Base-by-base conservation (phyloP, 2,113 vertebrate genomes). In the Mola mola region DNA sequence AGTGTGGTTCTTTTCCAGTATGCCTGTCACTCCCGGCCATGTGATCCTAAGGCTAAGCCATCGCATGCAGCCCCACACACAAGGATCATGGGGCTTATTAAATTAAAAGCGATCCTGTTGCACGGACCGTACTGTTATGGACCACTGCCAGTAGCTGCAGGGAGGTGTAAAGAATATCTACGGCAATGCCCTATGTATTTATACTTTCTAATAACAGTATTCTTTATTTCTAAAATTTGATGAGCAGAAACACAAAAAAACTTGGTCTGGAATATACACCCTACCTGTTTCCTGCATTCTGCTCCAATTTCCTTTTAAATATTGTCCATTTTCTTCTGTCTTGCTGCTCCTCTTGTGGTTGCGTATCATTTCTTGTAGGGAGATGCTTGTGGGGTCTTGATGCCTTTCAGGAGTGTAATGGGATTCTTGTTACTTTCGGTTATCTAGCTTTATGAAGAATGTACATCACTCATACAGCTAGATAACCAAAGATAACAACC, bases 401-500 rank as follows among this genome's bases (percentile, higher is more conserved):
- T 84, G 89, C 91, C 91, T 91, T 89, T 90, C 93, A 95, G 96
- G 94, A 93, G 40, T 11, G 96, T 95, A 96, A 94, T 97, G 96
- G 96, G 96, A 95, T 95, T 97, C 94, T 98, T 95, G 94, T 95
- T 94, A 94, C 92, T 94, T 94, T 94, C 93, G 92, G 93, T 94
- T 94, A 94, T 94, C 92, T 93, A 94, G 93, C 93, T 94, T 93
- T 93, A 94, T 94, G 92, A 94, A 94, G 89, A 93, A 92, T 92
- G 87, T 90, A 93, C 90, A 88, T 64, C 94, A 98, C 96, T 98
- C 97, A 99, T 99, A 98, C 96, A 98, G 96, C 96, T 99, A 99
- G 96, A 99, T 98, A 99, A 99, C 95, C 95, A 98, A 97, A 98
- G 95, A 99, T 97, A 99, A 98, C 96, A 87, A 42, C 19, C 40